Evolutionary conservation across 2,113 vertebrate genomes (phyloP).

Genomic region (Leiothrix lutea): DNA sequence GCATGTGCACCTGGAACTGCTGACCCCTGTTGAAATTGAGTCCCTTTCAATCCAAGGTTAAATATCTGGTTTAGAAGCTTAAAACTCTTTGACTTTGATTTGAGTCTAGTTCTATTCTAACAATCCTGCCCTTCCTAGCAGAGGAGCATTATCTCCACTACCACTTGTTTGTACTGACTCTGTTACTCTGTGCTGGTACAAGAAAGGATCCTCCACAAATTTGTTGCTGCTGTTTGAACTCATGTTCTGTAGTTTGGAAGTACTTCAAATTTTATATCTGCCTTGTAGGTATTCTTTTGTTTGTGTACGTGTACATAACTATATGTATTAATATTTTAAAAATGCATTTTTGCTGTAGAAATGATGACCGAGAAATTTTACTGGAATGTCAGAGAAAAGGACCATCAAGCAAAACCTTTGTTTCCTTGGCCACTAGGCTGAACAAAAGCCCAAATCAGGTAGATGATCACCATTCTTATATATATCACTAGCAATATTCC

Average conservation of each 20-base stretch:
- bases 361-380: conserved; percentile 91
- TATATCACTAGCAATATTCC: background rate
- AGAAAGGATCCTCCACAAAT: background rate
- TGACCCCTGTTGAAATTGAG: background rate
- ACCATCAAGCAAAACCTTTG: conserved; percentile 87
- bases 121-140: background rate
- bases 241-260: background rate
- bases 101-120: background rate
- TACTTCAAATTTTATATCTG: background rate
- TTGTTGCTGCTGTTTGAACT: background rate
- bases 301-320: background rate
- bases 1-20: background rate
- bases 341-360: conserved; percentile 70
- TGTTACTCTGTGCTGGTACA: background rate
- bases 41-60: background rate
- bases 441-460: conserved; percentile 89
- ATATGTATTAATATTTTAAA: background rate
- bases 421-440: conserved; percentile 80
- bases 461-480: background rate
- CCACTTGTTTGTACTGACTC: background rate
- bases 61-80: background rate
- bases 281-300: background rate
- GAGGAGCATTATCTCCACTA: background rate
- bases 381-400: conserved; percentile 87
- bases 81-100: background rate